Conservation (phyloP, 1,140 invertebrate species). For the Cecropterus lyciades region DNA sequence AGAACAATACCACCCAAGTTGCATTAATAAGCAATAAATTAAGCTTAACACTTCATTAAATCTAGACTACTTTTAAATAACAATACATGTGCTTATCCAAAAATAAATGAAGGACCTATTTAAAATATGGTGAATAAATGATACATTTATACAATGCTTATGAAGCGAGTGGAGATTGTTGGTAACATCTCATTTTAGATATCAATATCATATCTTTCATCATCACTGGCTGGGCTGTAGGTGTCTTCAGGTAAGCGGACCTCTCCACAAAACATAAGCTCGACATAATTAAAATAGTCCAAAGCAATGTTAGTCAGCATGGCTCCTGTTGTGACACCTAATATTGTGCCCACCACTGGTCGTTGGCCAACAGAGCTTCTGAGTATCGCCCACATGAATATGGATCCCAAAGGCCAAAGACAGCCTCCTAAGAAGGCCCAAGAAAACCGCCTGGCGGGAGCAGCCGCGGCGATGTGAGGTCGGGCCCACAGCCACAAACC, state of each 20-base stretch:
- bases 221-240: constrained; percentile 79
- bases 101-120: constrained; percentile 2
- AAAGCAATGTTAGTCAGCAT: constrained; percentile 80
- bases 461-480: constrained; percentile 80
- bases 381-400: constrained; percentile 80
- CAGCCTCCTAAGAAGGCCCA: constrained; percentile 81
- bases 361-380: constrained; percentile 77
- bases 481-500: constrained; percentile 80
- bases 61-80: constrained; percentile 41
- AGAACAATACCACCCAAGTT: constrained; percentile 37
- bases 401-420: constrained; percentile 77
- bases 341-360: constrained; percentile 70
- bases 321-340: constrained; percentile 75
- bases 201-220: constrained; percentile 83
- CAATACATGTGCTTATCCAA: constrained; percentile 24
- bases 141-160: constrained; percentile 34
- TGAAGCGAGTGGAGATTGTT: constrained; percentile 19
- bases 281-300: constrained; percentile 82
- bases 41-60: constrained; percentile 20
- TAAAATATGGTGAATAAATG: constrained; percentile 1
- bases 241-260: constrained; percentile 72
- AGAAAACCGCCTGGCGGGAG: constrained; percentile 73
- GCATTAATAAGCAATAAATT: constrained; percentile 38
- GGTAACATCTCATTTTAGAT: constrained; percentile 50
- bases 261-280: constrained; percentile 80